Evolutionary conservation across 2,113 vertebrate species (phyloP).

Genomic region (Phaethornis superciliosus): DNA sequence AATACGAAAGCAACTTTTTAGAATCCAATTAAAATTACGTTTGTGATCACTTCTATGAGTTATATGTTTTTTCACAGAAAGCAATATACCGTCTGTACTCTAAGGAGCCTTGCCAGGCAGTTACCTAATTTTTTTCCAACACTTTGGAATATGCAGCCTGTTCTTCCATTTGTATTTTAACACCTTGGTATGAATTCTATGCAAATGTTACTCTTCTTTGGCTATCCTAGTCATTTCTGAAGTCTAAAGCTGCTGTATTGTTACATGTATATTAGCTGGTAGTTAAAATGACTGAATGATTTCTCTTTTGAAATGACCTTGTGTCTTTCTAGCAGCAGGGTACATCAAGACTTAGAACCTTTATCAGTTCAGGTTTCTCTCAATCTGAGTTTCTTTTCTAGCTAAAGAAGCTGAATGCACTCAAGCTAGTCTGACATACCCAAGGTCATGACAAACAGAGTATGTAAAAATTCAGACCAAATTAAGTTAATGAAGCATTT

Average conservation of each 20-base stretch:
- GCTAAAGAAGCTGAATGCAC: not conserved
- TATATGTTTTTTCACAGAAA: not conserved
- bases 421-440: not conserved
- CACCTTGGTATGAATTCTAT: not conserved
- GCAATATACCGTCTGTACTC: not conserved
- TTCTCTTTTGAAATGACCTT: not conserved
- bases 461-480: not conserved
- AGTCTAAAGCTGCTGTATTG: not conserved
- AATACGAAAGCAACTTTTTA: not conserved
- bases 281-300: not conserved
- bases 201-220: not conserved
- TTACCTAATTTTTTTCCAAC: not conserved
- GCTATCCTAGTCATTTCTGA: not conserved
- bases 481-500: not conserved
- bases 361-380: not conserved
- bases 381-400: not conserved
- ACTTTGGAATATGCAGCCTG: not conserved
- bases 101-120: not conserved
- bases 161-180: not conserved
- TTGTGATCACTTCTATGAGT: not conserved
- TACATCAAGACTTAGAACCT: not conserved
- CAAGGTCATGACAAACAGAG: not conserved
- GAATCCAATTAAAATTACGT: not conserved
- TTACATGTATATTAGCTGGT: not conserved
- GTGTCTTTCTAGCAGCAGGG: not conserved